Base-by-base conservation (phyloP, 1,140 invertebrate genomes). In the Lasioglossum albipes region DNA sequence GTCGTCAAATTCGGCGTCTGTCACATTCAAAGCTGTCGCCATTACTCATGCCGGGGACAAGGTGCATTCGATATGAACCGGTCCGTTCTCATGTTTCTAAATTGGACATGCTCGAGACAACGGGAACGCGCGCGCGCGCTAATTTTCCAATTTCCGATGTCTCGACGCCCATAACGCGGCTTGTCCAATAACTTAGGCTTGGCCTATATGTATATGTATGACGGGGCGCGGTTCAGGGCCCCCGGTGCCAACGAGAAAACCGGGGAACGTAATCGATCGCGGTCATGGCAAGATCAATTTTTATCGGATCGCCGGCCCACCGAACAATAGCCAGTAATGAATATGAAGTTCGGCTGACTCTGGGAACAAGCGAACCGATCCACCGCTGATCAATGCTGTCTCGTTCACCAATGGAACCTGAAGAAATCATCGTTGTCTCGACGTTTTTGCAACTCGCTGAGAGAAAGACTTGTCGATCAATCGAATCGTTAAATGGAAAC, bases 71-170 rank as follows among this genome's bases (percentile, higher is more conserved):
- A 67, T 78, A 57, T 65, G 62, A 84, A 20, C 70, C 75, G 75
- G 68, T 42, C 54, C 70, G 52, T 66, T 64, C 57, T 72, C 77
- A 61, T 72, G 67, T 75, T 71, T 84, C 76, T 80, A 81, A 84
- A 84, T 84, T 79, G 71, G 61, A 80, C 72, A 62, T 59, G 62
- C 36, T 68, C 83, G 72, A 79, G 62, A 78, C 62, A 84, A 80
- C 42, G 68, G 57, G 41, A 12, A 49, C 45, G 45, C 7, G 22
- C 13, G 61, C 59, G 64, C 76, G 36, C 42, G 77, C 72, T 84
- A 84, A 84, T 84, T 71, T 84, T 80, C 77, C 82, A 75, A 84
- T 84, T 84, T 84, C 82, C 82, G 76, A 79, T 67, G 78, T 80
- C 67, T 71, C 66, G 52, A 67, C 20, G 52, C 73, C 76, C 72